Base-by-base conservation (phyloP, 1,140 invertebrate species). In the Aethina tumida region DNA sequence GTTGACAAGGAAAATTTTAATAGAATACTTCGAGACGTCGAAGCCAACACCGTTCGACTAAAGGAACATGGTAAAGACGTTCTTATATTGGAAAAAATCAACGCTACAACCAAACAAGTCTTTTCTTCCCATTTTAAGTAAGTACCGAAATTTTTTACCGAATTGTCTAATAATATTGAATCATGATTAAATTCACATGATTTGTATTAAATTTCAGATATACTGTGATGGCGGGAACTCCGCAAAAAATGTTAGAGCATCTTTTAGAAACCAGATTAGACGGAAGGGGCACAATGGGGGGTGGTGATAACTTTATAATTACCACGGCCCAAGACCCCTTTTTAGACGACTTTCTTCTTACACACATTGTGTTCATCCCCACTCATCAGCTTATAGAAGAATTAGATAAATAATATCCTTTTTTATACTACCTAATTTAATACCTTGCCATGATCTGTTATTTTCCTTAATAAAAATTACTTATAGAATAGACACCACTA, bases 1-100 rank as follows among this genome's bases (percentile, higher is more conserved):
- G 86, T 91, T 1, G 86, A 92, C 59, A 92, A 91, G 62, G 80
- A 87, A 37, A 80, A 89, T 58, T 92, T 92, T 59, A 88, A 90
- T 65, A 67, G 84, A 46, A 89, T 86, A 36, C 63, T 87, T 21
- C 62, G 81, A 45, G 87, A 91, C 66, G 84, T 89, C 5, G 87
- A 91, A 64, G 84, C 86, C 9, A 91, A 91, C 57, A 92, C 86
- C 10, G 81, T 91, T 6, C 66, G 86, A 32, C 63, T 92, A 35
- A 89, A 89, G 58, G 87, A 91, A 60, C 84, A 90, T 58, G 84
- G 84, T 7, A 77, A 85, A 52, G 86, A 90, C 69, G 86, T 90
- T 15, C 66, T 91, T 38, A 77, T 89, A 8, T 64, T 91, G 31
- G 83, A 88, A 63, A 84, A 84, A 62, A 83, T 82, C 44, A 72